Base-by-base conservation (phyloP, 2,888 invertebrate species). In the Pantelozetes paolii region DNA sequence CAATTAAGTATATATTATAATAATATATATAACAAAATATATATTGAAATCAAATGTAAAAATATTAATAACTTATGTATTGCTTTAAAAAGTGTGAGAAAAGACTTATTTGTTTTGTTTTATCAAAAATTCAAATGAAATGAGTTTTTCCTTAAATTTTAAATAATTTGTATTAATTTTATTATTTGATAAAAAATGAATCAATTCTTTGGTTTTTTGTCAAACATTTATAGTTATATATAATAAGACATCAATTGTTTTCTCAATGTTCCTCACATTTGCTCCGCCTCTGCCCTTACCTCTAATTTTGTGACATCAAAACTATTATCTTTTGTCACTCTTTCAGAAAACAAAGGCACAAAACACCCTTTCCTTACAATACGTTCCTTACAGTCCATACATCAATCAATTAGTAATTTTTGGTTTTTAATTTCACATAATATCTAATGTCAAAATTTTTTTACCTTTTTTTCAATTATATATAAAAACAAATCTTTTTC, bases 1-100 rank as follows among this genome's bases (percentile, higher is more conserved):
- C 36, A 64, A 36, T 36, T 64, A 64, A 36, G 36, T 23, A 23
- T 28, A 57, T 57, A 57, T 57, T 23, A 48, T 15, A 48, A 48
- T 48, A 48, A n/a, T 48, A 48, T 48, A 48, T 48, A 48, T 36
- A 36, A n/a, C 11, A 36, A 36, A 36, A 36, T 11, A 36, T 8
- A 36, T 36, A 36, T 36, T 64, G 26, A 32, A 32, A 64, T 11
- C 26, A 64, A 64, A 26, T 28, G 20, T 36, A 64, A 36, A 64
- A 64, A 64, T 64, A 36, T 64, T 36, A 64, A 64, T 36, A 6
- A 57, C 15, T 57, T 23, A 57, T 57, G 57, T 57, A 64, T 28
- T 64, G 64, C 64, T 64, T 64, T 64, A 64, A 64, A 64, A 64
- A 26, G 64, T 64, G 64, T 64, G 64, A 64, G 64, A 64, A 64